Percentiles rank a stretch among this genome's conserved stretches.
Evolutionary conservation across 2,113 vertebrate genomes (phyloP).

Genomic region (Shinisaurus crocodilurus): DNA sequence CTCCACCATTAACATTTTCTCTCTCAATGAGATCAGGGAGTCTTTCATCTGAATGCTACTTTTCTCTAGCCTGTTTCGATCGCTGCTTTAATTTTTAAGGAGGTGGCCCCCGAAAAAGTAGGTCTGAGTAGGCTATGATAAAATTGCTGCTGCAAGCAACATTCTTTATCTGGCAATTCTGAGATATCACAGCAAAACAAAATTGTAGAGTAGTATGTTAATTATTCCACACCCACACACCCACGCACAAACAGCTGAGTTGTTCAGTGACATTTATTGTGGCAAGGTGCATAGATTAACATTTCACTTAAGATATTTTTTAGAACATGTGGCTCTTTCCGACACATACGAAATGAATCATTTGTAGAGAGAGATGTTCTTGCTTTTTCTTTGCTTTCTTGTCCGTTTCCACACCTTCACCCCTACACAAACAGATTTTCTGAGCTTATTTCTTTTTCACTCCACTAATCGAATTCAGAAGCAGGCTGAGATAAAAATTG

Average conservation of each 20-base stretch:
- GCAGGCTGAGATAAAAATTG: not conserved
- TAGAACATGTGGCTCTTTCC: rapidly evolving
- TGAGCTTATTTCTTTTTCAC: not conserved
- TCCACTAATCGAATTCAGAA: not conserved
- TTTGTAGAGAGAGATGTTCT: not conserved
- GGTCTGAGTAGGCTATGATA: not conserved
- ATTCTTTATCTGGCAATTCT: not conserved
- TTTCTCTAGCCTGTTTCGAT: not conserved
- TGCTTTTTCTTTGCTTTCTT: not conserved
- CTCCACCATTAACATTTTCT: not conserved
- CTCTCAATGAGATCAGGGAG: not conserved
- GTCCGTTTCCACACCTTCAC: not conserved
- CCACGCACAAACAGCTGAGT: not conserved
- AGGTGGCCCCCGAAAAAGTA: not conserved
- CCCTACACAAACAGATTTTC: not conserved
- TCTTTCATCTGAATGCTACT: not conserved
- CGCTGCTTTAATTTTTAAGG: not conserved
- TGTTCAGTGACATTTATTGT: not conserved
- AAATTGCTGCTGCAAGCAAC: not conserved
- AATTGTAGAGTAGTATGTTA: not conserved
- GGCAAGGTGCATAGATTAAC: not conserved
- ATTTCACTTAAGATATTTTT: not conserved
- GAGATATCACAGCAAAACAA: not conserved
- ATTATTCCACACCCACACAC: rapidly evolving
- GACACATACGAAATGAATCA: not conserved